Evolutionary conservation across 2,888 invertebrate genomes (phyloP).

Genomic region (Tricholauxania praeusta): DNA sequence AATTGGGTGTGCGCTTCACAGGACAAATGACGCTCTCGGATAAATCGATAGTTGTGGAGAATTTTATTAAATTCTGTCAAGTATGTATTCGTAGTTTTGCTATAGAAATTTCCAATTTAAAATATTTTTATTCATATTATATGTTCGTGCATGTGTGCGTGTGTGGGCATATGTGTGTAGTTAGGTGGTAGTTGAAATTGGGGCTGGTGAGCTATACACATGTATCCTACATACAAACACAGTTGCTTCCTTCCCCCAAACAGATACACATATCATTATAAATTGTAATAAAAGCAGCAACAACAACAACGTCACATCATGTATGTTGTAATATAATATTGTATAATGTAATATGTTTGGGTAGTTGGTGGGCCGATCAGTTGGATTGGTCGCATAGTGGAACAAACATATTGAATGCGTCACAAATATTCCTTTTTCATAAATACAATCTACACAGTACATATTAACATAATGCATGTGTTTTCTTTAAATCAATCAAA

Average conservation of each 20-base stretch:
- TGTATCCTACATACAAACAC: constrained; percentile 26
- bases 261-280: constrained; percentile 58
- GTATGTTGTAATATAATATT: constrained; percentile 39
- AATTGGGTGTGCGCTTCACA: constrained; percentile 66
- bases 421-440: no score
- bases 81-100: constrained; percentile 50
- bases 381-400: no score
- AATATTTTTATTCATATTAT: constrained; percentile 42
- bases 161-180: constrained; percentile 20
- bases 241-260: constrained; percentile 44
- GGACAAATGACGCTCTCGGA: constrained; percentile 67
- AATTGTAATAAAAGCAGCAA: constrained; percentile 61
- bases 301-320: constrained; percentile 42
- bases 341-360: constrained; percentile 25
- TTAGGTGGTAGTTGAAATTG: no score
- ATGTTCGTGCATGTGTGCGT: constrained; percentile 1
- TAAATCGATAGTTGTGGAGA: constrained; percentile 68
- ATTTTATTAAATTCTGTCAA: constrained; percentile 67
- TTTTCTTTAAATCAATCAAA: no score
- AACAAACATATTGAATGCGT: no score
- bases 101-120: constrained; percentile 44
- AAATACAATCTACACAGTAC: no score
- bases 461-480: no score
- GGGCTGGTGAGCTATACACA: background rate
- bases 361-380: background rate